Conservation (phyloP, 2,888 invertebrate species). For the Meta bourneti region DNA sequence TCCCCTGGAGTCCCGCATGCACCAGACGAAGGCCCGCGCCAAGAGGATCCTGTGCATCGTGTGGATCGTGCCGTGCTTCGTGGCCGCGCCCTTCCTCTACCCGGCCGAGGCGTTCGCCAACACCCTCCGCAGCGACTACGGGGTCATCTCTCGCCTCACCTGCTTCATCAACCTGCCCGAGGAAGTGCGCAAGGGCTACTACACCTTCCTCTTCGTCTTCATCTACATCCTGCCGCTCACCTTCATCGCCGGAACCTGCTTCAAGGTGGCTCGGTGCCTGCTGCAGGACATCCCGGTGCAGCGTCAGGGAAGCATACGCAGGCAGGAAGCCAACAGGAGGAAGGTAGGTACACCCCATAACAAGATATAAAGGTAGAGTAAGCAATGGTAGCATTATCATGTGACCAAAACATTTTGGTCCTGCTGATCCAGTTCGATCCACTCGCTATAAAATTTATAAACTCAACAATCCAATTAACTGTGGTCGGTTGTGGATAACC, state of each 20-base stretch:
- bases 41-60: conserved; percentile 80
- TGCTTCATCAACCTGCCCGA: conserved; percentile 81
- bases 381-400: too few species aligned
- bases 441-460: too few species aligned
- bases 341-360: conserved; percentile 78
- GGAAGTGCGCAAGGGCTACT: conserved; percentile 80
- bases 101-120: conserved; percentile 77
- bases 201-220: conserved; percentile 81
- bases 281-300: conserved; percentile 79
- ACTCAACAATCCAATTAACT: too few species aligned
- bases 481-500: too few species aligned
- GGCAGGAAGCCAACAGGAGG: conserved; percentile 79
- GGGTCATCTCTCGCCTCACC: conserved; percentile 80
- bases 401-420: too few species aligned
- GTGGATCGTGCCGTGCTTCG: conserved; percentile 81
- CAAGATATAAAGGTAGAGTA: too few species aligned
- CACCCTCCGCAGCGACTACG: conserved; percentile 80
- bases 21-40: conserved; percentile 80
- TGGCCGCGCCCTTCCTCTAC: conserved; percentile 79
- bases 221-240: conserved; percentile 81
- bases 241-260: conserved; percentile 80
- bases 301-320: conserved; percentile 78
- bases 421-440: too few species aligned
- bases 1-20: conserved; percentile 81
- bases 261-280: conserved; percentile 79